phyloP scores from a whole-genome alignment of 2,113 vertebrate species.

The Myotis yumanensis region DNA sequence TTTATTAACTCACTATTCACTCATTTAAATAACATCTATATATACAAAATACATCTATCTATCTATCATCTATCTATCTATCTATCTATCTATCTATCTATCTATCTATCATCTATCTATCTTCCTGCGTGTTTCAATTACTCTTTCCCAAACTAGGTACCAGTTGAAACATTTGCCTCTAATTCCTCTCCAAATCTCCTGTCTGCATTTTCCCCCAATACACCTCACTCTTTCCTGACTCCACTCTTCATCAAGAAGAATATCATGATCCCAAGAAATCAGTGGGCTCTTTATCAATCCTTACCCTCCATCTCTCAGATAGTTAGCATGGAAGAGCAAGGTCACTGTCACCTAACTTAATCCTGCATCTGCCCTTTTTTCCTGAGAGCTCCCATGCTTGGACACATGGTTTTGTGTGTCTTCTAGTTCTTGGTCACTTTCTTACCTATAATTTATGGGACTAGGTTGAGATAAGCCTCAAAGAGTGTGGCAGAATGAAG shows the following conservation, averaged over 20 bases:
- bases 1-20: neutral
- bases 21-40: neutral
- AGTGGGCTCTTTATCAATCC: accelerated
- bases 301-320: neutral
- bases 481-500: neutral
- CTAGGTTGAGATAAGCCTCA: neutral
- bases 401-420: neutral
- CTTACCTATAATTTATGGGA: neutral
- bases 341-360: neutral
- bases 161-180: neutral
- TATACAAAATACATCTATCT: neutral
- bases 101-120: neutral
- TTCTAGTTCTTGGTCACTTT: neutral
- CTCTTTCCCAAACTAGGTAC: neutral
- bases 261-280: neutral
- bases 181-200: neutral
- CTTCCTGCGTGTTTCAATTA: neutral
- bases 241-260: neutral
- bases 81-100: neutral
- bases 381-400: neutral
- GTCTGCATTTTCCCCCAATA: neutral
- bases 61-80: neutral
- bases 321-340: neutral
- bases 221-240: neutral
- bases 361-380: neutral